Evolutionary conservation across 2,797 vertebrate species (phyloP).

Genomic region (Lepilemur ruficaudatus): DNA sequence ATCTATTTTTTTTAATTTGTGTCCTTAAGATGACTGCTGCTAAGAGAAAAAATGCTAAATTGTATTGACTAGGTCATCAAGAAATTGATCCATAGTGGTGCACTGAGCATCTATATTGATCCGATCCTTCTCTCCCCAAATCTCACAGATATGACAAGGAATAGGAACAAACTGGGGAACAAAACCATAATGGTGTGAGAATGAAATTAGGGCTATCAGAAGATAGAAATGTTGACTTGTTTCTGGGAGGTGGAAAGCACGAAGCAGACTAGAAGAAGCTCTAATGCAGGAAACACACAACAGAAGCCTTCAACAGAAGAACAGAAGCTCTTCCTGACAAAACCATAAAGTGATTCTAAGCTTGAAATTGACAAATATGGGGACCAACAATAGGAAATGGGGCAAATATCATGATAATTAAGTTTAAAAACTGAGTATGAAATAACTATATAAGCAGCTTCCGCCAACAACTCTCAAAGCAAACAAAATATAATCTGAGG

Average conservation of each 20-base stretch:
- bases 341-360: neutral
- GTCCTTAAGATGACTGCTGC: neutral
- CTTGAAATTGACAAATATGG: neutral
- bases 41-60: neutral
- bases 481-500: neutral
- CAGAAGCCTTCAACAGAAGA: neutral
- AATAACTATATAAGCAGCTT: neutral
- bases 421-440: neutral
- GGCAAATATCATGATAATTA: neutral
- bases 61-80: neutral
- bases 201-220: neutral
- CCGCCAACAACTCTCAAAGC: neutral
- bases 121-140: neutral
- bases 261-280: neutral
- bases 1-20: neutral
- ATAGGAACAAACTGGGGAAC: neutral
- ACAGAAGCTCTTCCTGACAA: neutral
- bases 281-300: neutral
- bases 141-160: neutral
- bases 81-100: too few species aligned
- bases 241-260: neutral
- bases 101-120: neutral
- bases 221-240: neutral
- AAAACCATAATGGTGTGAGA: neutral
- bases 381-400: neutral